phyloP scores from a whole-genome alignment of 2,797 vertebrate genomes.

The Sebastes oblongus region DNA sequence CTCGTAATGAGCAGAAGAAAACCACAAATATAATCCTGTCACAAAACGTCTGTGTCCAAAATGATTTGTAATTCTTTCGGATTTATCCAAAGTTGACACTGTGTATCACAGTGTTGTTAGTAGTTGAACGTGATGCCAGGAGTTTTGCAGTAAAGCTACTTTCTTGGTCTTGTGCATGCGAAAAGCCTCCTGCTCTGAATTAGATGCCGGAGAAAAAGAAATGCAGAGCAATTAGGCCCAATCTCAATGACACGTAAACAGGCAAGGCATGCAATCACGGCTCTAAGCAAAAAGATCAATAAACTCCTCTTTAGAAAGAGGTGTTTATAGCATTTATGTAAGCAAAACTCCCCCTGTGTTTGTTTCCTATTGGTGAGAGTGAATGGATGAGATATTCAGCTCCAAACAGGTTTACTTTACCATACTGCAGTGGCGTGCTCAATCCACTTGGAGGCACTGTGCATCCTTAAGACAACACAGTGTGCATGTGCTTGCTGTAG shows the following conservation, averaged over 20 bases:
- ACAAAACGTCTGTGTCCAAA: slow-evolving; percentile 24
- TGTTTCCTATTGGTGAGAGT: neutral
- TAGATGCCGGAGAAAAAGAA: neutral
- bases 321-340: neutral
- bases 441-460: slow-evolving; percentile 74
- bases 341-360: neutral
- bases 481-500: neutral
- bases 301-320: neutral
- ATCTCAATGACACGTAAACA: neutral
- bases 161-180: neutral
- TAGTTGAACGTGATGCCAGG: neutral
- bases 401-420: neutral
- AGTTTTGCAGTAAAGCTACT: neutral
- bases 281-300: neutral
- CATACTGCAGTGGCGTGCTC: slow-evolving; percentile 29
- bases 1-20: slow-evolving; percentile 28
- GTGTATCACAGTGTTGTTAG: neutral
- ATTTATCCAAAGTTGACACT: neutral
- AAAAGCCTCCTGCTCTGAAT: slow-evolving; percentile 2
- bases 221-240: neutral
- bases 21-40: slow-evolving; percentile 28
- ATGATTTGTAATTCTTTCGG: slow-evolving; percentile 7
- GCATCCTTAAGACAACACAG: slow-evolving; percentile 41
- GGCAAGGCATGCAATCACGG: neutral
- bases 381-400: neutral